Conservation (phyloP, 2,888 invertebrate genomes). For the Iselma pallidipennis region DNA sequence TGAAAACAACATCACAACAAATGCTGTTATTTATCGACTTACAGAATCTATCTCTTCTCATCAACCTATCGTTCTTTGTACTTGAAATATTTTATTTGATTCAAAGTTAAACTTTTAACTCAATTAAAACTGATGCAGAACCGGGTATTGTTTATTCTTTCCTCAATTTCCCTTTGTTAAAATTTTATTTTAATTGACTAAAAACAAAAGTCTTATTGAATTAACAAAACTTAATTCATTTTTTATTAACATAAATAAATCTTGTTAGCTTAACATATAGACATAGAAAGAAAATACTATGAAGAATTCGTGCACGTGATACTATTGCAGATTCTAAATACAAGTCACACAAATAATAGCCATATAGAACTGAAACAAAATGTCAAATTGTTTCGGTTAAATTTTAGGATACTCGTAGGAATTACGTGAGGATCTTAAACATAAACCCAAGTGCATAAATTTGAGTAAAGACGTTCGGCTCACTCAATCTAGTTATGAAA, state of each 20-base stretch:
- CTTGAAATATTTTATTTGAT: no score
- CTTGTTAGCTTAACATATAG: background rate
- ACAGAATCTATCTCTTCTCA: no score
- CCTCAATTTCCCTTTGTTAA: no score
- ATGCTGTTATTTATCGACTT: no score
- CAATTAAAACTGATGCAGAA: no score
- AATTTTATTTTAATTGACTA: no score
- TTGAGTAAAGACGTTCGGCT: constrained; percentile 4
- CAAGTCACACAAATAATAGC: constrained; percentile 12
- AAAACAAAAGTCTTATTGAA: no score
- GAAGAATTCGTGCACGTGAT: constrained; percentile 2
- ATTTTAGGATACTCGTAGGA: constrained; percentile 11
- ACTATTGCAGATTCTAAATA: constrained; percentile 9
- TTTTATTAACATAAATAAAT: no score
- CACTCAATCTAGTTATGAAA: background rate
- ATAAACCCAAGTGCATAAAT: constrained; percentile 8
- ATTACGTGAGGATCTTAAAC: constrained; percentile 7
- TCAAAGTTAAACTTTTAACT: no score
- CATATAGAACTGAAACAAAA: constrained; percentile 2
- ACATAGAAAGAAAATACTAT: background rate
- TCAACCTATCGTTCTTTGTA: no score
- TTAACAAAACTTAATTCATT: no score
- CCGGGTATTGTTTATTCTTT: no score
- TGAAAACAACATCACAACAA: background rate
- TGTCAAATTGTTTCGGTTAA: constrained; percentile 19